Evolutionary conservation across 2,797 vertebrate genomes (phyloP).

Genomic region (Staurois parvus): DNA sequence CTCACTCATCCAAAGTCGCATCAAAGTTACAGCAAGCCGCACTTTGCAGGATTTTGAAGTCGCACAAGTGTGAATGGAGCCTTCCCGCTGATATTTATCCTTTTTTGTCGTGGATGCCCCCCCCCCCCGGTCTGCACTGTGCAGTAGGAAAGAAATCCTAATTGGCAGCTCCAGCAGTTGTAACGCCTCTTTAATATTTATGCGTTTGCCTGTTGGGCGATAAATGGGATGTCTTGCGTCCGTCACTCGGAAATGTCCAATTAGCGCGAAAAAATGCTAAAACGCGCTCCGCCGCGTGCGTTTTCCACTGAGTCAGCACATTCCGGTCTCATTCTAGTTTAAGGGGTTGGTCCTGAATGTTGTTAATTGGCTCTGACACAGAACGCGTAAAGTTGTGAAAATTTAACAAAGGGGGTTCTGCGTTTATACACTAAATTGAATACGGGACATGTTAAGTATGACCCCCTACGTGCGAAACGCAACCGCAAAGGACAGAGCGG

Average conservation of each 20-base stretch:
- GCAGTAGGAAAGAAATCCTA: no score
- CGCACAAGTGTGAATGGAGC: no score
- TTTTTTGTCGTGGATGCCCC: no score
- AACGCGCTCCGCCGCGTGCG: background rate
- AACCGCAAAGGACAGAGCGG: background rate
- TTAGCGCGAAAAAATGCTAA: background rate
- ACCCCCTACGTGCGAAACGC: background rate
- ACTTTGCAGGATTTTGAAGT: no score
- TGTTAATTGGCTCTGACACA: constrained; percentile 38
- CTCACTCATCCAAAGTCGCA: no score
- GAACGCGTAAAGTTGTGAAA: background rate
- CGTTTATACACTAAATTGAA: background rate
- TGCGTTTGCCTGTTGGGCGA: no score
- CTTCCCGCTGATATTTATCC: no score
- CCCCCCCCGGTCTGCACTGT: no score
- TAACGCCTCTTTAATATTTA: no score
- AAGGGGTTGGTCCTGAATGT: constrained; percentile 4
- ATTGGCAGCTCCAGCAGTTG: no score
- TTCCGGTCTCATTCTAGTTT: constrained; percentile 6
- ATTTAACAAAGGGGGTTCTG: background rate
- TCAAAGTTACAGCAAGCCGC: no score
- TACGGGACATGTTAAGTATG: background rate
- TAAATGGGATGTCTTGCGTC: background rate
- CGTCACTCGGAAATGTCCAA: background rate
- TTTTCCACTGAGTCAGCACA: background rate